Evolutionary conservation across 1,140 invertebrate species (phyloP).

Genomic region (Trichonephila clavipes): DNA sequence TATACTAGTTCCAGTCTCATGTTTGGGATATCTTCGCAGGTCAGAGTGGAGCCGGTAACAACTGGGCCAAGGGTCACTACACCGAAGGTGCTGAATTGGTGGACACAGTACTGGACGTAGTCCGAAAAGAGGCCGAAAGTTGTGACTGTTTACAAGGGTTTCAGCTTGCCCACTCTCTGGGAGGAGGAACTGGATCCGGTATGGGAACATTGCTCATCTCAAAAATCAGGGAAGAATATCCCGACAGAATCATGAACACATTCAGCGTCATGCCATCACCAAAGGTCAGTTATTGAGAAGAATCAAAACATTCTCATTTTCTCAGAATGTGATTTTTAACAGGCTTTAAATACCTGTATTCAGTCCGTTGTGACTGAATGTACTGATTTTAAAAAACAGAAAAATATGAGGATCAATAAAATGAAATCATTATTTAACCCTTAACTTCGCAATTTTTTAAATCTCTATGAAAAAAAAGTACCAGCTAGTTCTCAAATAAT

Average conservation of each 20-base stretch:
- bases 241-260: constrained; percentile 81
- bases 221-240: constrained; percentile 78
- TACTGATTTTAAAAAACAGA: too few species aligned
- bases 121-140: constrained; percentile 79
- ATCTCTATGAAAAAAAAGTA: too few species aligned
- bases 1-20: neutral
- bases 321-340: too few species aligned
- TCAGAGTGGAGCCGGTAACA: constrained; percentile 85
- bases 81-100: constrained; percentile 86
- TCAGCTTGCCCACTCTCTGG: constrained; percentile 80
- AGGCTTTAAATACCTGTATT: too few species aligned
- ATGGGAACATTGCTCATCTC: constrained; percentile 78
- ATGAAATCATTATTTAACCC: too few species aligned
- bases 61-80: constrained; percentile 96
- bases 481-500: too few species aligned
- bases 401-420: too few species aligned
- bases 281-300: constrained; percentile 78
- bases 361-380: too few species aligned
- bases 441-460: too few species aligned
- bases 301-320: too few species aligned
- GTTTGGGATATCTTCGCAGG: constrained; percentile 66
- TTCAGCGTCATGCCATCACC: constrained; percentile 82
- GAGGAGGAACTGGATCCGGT: constrained; percentile 79
- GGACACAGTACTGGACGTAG: constrained; percentile 80
- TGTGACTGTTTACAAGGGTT: constrained; percentile 79